Evolutionary conservation across 1,140 invertebrate genomes (phyloP), one percentile per base, ranked within the genome.

Genomic region (Hylyphantes graminicola): DNA sequence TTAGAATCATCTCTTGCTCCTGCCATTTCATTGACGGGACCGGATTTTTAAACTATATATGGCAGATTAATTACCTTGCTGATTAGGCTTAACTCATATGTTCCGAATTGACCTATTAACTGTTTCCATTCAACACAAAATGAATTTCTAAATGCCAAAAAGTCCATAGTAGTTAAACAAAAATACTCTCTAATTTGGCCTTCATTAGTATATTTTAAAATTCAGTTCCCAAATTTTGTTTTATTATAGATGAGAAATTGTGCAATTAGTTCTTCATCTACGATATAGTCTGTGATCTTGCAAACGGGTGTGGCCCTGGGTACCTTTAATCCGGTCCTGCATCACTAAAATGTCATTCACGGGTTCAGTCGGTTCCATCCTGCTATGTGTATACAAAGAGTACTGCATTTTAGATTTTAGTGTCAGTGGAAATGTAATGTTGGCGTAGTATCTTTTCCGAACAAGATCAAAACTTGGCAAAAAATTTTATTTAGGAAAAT

Each of bases 331-430:
- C 67, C 67, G 67, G 67, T 70, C 35, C 67, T 50, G 35, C 50
- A 5, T 51, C 53, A 51, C 67, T 70, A 50, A 50, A 15, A 35
- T 70, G 67, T 70, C 13, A 50, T 35, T 70, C 12, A 70, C 67
- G 67, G 67, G 67, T 70, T 70, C 21, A 70, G 67, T 70, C 67
- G 67, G 67, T 70, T 70, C 67, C 67, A 70, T 70, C 67, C 67
- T 70, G 67, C 67, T 70, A 70, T 70, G 53, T 15, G 67, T 12
- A 70, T 70, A 51, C 17, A 70, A 70, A 51, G 64, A 19, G 64
- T 67, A 19, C 64, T 12, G 13, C 17, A 61, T 61, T 61, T 5
- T 15, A 61, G 17, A 15, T 6, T 15, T 61, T 61, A 61, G 17
- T 61, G 13, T 61, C 6, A 15, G 13, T 61, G 17, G 59, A 61